These are phyloP conservation scores for Sebastes kiyomatsui DNA, from an alignment of 2,797 vertebrate species.

Conservation along the genomic window DNA sequence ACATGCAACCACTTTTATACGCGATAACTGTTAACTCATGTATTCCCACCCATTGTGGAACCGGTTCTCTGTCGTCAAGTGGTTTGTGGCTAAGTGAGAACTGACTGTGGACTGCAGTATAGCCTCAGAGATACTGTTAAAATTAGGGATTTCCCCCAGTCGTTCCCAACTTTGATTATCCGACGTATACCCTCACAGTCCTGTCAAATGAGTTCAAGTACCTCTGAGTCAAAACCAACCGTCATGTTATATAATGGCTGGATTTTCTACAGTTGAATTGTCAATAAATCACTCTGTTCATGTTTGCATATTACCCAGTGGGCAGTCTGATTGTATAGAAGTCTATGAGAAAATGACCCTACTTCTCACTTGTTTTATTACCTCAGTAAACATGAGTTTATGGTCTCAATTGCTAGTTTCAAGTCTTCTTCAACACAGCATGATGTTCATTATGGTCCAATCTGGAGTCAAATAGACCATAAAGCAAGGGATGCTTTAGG, in stretches of 20 bases:
- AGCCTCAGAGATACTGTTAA: neutral
- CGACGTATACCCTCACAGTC: neutral
- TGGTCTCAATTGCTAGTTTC: no score
- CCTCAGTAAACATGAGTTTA: no score
- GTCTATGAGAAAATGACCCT: neutral
- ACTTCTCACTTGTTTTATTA: neutral
- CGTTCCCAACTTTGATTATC: neutral
- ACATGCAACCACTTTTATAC: slow-evolving; percentile 25
- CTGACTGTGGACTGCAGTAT: neutral
- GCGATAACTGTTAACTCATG: slow-evolving; percentile 21
- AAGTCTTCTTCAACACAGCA: no score
- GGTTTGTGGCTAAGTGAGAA: slow-evolving; percentile 4
- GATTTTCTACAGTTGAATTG: neutral
- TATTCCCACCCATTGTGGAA: slow-evolving; percentile 10
- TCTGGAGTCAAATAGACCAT: no score
- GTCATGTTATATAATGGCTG: neutral
- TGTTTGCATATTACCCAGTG: neutral
- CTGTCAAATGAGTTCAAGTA: neutral
- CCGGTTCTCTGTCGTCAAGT: slow-evolving; percentile 2
- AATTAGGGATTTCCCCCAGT: neutral
- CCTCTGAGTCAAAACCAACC: neutral
- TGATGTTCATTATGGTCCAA: no score
- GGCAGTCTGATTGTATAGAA: neutral
- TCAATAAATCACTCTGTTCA: neutral
- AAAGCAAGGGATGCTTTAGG: no score